Percentiles rank a stretch among this genome's conserved stretches.
phyloP scores from a whole-genome alignment of 2,888 invertebrate species.

The Neoaliturus tenellus region DNA sequence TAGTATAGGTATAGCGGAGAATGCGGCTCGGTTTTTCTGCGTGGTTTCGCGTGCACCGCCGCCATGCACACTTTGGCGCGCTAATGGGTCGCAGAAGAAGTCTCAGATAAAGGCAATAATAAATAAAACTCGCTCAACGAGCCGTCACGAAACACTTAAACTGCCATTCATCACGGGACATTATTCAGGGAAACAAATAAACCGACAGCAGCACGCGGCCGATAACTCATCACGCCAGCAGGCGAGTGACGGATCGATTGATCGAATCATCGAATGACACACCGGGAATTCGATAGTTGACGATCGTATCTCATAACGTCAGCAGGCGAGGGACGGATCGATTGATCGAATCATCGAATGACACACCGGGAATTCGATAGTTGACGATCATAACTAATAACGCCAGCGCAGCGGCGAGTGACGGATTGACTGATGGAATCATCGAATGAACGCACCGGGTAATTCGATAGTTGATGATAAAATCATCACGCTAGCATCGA shows the following conservation, averaged over 20 bases:
- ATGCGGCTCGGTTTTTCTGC: slow-evolving; percentile 19
- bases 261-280: background rate
- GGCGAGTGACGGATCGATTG: background rate
- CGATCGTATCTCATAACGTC: background rate
- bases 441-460: too few relatives aligned
- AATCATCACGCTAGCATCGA: too few relatives aligned
- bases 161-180: slow-evolving; percentile 41
- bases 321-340: background rate
- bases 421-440: background rate
- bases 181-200: slow-evolving; percentile 36
- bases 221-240: slow-evolving; percentile 11
- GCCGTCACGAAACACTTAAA: slow-evolving; percentile 44
- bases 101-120: slow-evolving; percentile 47
- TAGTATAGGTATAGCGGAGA: background rate
- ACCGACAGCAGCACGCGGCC: background rate
- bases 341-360: background rate
- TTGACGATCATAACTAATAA: background rate
- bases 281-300: too few relatives aligned
- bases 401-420: background rate
- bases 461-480: too few relatives aligned
- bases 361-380: too few relatives aligned
- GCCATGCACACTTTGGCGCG: slow-evolving; percentile 13
- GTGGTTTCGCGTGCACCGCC: slow-evolving; percentile 25
- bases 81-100: slow-evolving; percentile 44
- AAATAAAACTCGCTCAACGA: slow-evolving; percentile 46